Percentiles rank a stretch among this genome's conserved stretches.
These are phyloP conservation scores for Drosophila pandora DNA, from an alignment of 1,140 invertebrate species.

Conservation along the genomic window DNA sequence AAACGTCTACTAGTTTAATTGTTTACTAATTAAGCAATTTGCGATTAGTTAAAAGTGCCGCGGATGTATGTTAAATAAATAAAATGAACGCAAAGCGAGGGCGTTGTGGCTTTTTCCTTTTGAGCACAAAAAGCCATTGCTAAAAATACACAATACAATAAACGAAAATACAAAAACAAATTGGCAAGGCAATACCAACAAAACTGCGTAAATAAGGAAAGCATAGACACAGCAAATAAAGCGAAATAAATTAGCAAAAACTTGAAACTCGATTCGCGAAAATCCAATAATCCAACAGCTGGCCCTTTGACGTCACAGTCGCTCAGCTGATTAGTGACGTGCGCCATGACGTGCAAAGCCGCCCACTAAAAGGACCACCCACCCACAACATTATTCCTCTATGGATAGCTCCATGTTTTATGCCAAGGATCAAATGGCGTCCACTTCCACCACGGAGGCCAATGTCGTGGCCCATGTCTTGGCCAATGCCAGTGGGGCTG, in stretches of 20 bases:
- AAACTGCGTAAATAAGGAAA: slow-evolving; percentile 55
- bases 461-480: slow-evolving; percentile 26
- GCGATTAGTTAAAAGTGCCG: slow-evolving; percentile 11
- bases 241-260: slow-evolving; percentile 17
- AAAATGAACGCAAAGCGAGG: slow-evolving; percentile 3
- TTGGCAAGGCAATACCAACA: slow-evolving; percentile 19
- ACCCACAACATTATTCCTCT: not conserved
- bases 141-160: slow-evolving; percentile 40
- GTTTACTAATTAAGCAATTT: slow-evolving; percentile 12
- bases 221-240: slow-evolving; percentile 18
- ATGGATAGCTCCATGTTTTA: slow-evolving; percentile 81
- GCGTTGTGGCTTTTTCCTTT: slow-evolving; percentile 9
- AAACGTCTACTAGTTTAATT: slow-evolving; percentile 10
- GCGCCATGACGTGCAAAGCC: slow-evolving; percentile 17
- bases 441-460: slow-evolving; percentile 27
- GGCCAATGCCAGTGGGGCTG: slow-evolving; percentile 14
- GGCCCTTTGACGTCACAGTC: slow-evolving; percentile 58
- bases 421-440: slow-evolving; percentile 35
- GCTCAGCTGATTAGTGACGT: slow-evolving; percentile 42
- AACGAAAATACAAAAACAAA: slow-evolving; percentile 12
- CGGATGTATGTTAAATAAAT: not conserved
- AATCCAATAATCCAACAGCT: slow-evolving; percentile 56
- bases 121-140: slow-evolving; percentile 26
- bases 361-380: slow-evolving; percentile 3
- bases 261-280: slow-evolving; percentile 27